Evolutionary conservation across 2,888 invertebrate genomes (phyloP).

Genomic region (Dicycla oo): DNA sequence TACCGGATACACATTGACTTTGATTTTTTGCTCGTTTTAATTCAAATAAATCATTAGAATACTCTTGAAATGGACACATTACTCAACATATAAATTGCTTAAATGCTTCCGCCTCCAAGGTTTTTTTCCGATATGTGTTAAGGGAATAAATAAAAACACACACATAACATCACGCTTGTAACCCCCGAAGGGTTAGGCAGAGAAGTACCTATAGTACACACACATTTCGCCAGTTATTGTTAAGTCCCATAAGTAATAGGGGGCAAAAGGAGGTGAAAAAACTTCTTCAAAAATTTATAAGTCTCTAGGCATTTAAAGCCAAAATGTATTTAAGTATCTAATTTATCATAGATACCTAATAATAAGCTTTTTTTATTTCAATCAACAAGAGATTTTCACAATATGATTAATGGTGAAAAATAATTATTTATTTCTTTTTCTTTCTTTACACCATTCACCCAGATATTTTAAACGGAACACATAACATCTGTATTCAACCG

Average conservation of each 20-base stretch:
- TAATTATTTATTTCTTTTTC: too few relatives aligned
- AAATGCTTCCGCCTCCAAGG: constrained; percentile 20
- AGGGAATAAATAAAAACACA: too few relatives aligned
- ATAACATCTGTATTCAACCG: constrained; percentile 29
- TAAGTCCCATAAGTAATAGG: background rate
- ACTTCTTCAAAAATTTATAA: too few relatives aligned
- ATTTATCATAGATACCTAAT: background rate
- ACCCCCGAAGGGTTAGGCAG: too few relatives aligned
- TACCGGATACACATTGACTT: constrained; percentile 25
- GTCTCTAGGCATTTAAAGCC: background rate
- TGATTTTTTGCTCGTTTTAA: constrained; percentile 38
- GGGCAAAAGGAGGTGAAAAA: background rate
- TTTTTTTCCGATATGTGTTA: constrained; percentile 1
- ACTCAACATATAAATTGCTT: constrained; percentile 19
- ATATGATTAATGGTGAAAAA: constrained; percentile 17
- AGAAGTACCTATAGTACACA: background rate
- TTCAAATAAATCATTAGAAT: constrained; percentile 27
- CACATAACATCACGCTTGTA: too few relatives aligned
- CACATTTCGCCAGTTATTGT: background rate
- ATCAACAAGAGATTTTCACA: constrained; percentile 6
- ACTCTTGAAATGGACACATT: constrained; percentile 20
- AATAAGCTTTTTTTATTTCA: background rate
- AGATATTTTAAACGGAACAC: constrained; percentile 15
- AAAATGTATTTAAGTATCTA: too few relatives aligned
- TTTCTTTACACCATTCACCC: constrained; percentile 6